These are phyloP conservation scores for Ifrita kowaldi DNA, from an alignment of 2,113 vertebrate species.

Conservation along the genomic window DNA sequence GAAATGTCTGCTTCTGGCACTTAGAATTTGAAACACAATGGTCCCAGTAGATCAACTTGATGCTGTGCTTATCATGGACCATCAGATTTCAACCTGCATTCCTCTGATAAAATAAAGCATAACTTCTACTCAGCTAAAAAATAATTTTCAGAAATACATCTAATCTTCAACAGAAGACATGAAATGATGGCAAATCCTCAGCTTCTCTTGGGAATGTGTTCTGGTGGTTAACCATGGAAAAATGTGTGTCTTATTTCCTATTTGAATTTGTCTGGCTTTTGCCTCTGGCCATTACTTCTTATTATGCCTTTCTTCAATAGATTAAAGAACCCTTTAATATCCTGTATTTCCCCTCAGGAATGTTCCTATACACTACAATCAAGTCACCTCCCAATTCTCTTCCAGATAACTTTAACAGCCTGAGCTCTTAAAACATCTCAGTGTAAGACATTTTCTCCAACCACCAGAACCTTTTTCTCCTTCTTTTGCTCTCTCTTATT, in stretches of 20 bases:
- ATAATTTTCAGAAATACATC: neutral
- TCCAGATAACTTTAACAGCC: neutral
- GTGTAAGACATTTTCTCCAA: neutral
- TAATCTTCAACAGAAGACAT: neutral
- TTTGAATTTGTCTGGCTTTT: slow-evolving; percentile 17
- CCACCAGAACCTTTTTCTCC: neutral
- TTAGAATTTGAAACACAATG: neutral
- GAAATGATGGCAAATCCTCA: neutral
- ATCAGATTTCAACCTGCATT: neutral
- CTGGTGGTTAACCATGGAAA: slow-evolving; percentile 36
- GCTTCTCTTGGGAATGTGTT: slow-evolving; percentile 21
- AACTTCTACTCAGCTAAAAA: neutral
- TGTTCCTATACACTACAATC: neutral
- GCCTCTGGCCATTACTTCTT: slow-evolving; percentile 15
- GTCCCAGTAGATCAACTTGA: neutral
- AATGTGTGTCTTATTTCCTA: neutral
- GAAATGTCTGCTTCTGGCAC: neutral
- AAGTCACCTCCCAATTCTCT: neutral
- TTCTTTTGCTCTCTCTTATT: neutral
- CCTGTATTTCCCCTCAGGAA: slow-evolving; percentile 1
- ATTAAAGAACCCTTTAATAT: slow-evolving; percentile 50
- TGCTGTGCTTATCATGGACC: neutral
- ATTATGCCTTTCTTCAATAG: slow-evolving; percentile 25
- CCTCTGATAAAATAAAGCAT: neutral
- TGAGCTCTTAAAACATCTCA: neutral